A percentile compares a stretch with the other conserved stretches of the same genome.
phyloP scores from a whole-genome alignment of 2,113 vertebrate species.

The Fulica atra region DNA sequence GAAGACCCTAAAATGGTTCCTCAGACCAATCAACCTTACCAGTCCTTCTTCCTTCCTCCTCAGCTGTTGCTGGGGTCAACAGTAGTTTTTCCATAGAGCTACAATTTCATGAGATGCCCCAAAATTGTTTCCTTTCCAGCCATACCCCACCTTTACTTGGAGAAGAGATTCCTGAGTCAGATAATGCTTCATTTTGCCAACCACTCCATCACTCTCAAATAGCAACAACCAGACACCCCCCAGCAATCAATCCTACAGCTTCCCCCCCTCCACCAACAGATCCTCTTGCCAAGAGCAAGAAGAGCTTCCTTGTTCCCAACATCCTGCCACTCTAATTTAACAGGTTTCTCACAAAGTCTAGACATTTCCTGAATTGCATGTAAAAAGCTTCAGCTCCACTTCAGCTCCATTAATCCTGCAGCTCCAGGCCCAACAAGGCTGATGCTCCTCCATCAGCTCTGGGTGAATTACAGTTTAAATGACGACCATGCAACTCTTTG shows the following conservation, averaged over 20 bases:
- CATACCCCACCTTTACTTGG: not conserved
- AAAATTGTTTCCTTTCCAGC: not conserved
- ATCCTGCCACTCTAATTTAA: constrained; percentile 45
- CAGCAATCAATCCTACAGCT: not conserved
- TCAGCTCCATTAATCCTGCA: constrained; percentile 52
- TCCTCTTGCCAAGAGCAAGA: constrained; percentile 34
- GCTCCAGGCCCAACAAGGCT: not conserved
- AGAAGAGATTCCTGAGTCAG: not conserved
- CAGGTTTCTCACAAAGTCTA: constrained; percentile 57
- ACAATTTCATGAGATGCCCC: not conserved
- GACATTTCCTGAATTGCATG: constrained; percentile 65
- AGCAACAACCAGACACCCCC: not conserved
- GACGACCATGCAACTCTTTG: constrained; percentile 11
- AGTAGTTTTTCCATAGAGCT: not conserved
- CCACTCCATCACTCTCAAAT: not conserved
- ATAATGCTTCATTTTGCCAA: not conserved
- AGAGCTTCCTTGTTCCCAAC: constrained; percentile 12
- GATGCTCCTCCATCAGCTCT: not conserved
- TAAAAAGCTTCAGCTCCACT: constrained; percentile 32
- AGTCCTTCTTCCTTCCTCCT: not conserved
- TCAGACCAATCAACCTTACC: not conserved
- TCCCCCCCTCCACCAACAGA: not conserved
- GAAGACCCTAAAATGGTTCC: not conserved
- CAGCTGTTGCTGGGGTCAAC: not conserved
- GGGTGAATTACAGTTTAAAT: constrained; percentile 55